Evolutionary conservation across 2,888 invertebrate genomes (phyloP), one percentile per base, ranked within the genome.

Genomic region (Hemistola chrysoprasaria): DNA sequence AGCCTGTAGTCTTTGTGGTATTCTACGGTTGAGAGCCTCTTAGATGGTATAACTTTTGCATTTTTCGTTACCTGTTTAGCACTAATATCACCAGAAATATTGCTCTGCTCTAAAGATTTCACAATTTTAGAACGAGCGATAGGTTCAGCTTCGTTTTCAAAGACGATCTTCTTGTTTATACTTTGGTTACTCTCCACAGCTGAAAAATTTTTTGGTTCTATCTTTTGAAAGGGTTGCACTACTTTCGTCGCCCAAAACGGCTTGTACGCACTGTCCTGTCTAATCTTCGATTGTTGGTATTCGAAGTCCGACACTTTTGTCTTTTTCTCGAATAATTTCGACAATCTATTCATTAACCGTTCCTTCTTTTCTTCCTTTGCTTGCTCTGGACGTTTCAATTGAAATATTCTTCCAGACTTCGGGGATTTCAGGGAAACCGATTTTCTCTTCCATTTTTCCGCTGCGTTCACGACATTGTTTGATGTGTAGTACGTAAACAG

Each of bases 231-330:
- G 5, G 46, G 31, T 37, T 47, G 36, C 3, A 57, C 59, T 0
- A 78, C 70, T 65, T 69, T 79, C 0, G 76, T 78, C 4, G 84
- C 82, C 85, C 84, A 85, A 54, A 84, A 79, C 0, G 81, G 78
- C 56, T 71, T 80, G 55, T 83, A 81, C 7, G 65, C 65, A 40
- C 80, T 80, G 40, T 78, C 61, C 33, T 63, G 64, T 1, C 82
- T 60, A 0, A 82, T 65, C 44, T 68, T 77, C 0, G 81, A 61
- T 36, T 70, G 76, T 36, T 75, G 71, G 43, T 82, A 82, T 1
- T 78, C 68, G 21, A 62, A 80, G 56, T 86, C 85, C 0, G 83
- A 71, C 0, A 86, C 74, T 64, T 75, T 84, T 0, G 72, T 65
- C 30, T 69, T 78, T 45, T 71, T 78, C 30, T 75, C 72, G 10